A percentile compares a stretch with the other conserved stretches of the same genome.
Conservation (phyloP, 2,888 invertebrate genomes). For the Drosophila meridiana region DNA sequence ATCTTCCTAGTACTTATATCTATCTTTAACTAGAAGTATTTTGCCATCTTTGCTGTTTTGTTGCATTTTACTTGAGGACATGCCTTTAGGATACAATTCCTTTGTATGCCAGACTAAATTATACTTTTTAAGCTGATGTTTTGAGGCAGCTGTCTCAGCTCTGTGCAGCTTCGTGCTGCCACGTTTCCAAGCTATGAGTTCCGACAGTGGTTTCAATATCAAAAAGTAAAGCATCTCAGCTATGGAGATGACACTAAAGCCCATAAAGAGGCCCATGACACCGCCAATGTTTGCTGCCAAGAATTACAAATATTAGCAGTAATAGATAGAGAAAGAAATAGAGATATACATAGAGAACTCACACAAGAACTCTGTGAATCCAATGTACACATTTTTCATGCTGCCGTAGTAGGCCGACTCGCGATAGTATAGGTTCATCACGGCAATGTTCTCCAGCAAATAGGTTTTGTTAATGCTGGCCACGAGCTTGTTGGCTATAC, state of each 20-base stretch:
- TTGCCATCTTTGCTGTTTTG: not conserved
- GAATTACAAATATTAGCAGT: not conserved
- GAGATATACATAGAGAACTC: conserved; percentile 82
- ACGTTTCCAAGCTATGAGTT: conserved; percentile 75
- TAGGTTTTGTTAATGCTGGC: conserved; percentile 67
- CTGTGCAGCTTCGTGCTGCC: not conserved
- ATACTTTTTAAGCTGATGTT: not conserved
- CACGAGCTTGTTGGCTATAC: conserved; percentile 65
- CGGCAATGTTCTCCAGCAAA: conserved; percentile 88
- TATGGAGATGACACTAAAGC: conserved; percentile 92
- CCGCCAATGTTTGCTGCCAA: conserved; percentile 92
- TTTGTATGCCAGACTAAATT: conserved; percentile 49
- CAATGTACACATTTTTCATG: conserved; percentile 91
- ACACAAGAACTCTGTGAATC: conserved; percentile 93
- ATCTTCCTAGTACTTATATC: not conserved
- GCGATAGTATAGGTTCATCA: conserved; percentile 91
- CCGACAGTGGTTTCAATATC: conserved; percentile 86
- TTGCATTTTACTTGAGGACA: not conserved
- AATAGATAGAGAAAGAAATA: not conserved
- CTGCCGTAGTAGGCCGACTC: conserved; percentile 90
- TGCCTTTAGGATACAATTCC: conserved; percentile 66
- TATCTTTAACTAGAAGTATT: not conserved
- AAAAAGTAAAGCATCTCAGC: conserved; percentile 91
- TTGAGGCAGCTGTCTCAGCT: not conserved
- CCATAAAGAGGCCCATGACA: conserved; percentile 90